Conservation (phyloP, 1,140 invertebrate species). For the Drosophila triauraria region DNA sequence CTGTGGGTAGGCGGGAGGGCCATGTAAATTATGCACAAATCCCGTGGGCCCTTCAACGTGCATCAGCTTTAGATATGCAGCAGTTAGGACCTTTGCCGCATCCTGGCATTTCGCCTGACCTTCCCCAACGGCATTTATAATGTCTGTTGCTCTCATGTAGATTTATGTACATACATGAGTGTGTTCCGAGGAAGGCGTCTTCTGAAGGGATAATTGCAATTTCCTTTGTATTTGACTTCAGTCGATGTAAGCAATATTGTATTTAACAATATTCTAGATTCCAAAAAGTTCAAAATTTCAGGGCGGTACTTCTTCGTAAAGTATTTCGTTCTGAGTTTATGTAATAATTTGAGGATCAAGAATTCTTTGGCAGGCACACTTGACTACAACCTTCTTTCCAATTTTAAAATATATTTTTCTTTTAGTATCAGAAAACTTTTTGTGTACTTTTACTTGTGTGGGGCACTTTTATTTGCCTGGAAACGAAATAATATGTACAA, state of each 20-base stretch:
- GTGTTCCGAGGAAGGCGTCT: slow-evolving; percentile 8
- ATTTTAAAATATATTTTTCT: slow-evolving; percentile 9
- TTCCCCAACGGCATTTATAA: slow-evolving; percentile 63
- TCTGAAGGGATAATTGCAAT: slow-evolving; percentile 64
- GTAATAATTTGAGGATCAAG: neutral
- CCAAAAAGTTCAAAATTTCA: neutral
- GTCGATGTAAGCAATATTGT: slow-evolving; percentile 30
- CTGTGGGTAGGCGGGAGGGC: slow-evolving; percentile 1
- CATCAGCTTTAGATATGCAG: slow-evolving; percentile 33
- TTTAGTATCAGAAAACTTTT: slow-evolving; percentile 32
- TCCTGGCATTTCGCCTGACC: slow-evolving; percentile 48
- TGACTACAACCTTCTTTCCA: neutral
- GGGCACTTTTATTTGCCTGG: slow-evolving; percentile 60
- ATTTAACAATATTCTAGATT: neutral
- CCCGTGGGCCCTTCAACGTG: slow-evolving; percentile 27
- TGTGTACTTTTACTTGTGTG: slow-evolving; percentile 41
- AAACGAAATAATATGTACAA: slow-evolving; percentile 77
- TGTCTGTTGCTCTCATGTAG: slow-evolving; percentile 25
- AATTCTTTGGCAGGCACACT: too few relatives aligned
- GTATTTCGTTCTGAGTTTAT: neutral
- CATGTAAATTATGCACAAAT: slow-evolving; percentile 68
- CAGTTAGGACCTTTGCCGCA: slow-evolving; percentile 12
- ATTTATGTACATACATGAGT: slow-evolving; percentile 24
- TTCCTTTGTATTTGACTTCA: slow-evolving; percentile 16
- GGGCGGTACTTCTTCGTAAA: neutral